Evolutionary conservation across 2,113 vertebrate species (phyloP), one percentile per base, ranked within the genome.

Genomic region (Ceyx melanurus): DNA sequence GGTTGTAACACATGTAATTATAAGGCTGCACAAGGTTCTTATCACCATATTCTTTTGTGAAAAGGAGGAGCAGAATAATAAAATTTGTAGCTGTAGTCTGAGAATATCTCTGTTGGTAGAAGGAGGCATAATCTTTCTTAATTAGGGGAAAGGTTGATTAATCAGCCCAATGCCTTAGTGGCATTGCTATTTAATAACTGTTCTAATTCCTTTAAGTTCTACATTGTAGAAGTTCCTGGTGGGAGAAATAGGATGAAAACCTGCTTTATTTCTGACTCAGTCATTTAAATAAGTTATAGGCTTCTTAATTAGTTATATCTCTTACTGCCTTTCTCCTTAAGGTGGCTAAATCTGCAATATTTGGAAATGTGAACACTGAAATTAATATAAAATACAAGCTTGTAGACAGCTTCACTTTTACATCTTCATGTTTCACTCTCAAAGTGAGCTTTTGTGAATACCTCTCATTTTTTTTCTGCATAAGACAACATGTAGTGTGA

Each of bases 361-460:
- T 48, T 68, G 66, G 40, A 80, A 73, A 83, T 51, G 51, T 33
- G 80, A 84, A 64, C 21, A 64, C 14, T n/a, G 29, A 83, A 90
- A 77, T 80, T 25, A 80, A 45, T 18, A 64, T 17, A 51, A 84
- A 90, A 86, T 37, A 43, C 22, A 29, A 50, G 4, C 6, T 61
- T 61, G 5, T 61, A 37, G 26, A 37, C 37, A 70, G 15, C 33
- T 82, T 19, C 11, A 19, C 5, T 14, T 14, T 75, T 79, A n/a
- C 2, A 1, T 53, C 31, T 50, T 79, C 11, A 22, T 45, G 13
- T 29, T 89, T 75, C 35, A 75, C 2, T 15, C 23, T 92, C 80
- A 72, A 94, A 82, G 56, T 84, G 84, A 48, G 13, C 8, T 76
- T 85, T 84, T 96, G 87, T 92, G 48, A 48, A 28, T 56, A 29